Conservation (phyloP, 2,113 vertebrate species). For the Helogale parvula region DNA sequence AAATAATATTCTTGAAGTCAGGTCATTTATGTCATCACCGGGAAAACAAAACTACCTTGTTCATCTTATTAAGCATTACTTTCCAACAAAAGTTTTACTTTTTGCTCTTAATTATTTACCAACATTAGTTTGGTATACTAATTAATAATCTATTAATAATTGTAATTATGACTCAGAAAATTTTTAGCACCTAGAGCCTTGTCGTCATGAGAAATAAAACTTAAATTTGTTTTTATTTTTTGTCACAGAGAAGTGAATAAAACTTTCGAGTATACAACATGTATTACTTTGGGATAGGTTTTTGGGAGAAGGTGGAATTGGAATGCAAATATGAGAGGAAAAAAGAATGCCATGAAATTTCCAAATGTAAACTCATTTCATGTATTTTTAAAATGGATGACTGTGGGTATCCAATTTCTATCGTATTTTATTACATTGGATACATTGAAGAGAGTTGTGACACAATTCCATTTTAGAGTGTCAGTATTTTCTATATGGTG, state of each 20-base stretch:
- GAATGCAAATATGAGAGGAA: neutral
- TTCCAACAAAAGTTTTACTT: neutral
- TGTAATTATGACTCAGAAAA: constrained; percentile 15
- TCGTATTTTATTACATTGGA: neutral
- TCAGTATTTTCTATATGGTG: neutral
- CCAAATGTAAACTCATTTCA: neutral
- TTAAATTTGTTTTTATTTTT: constrained; percentile 3
- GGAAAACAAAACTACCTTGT: neutral
- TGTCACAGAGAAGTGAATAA: neutral
- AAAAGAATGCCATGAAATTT: neutral
- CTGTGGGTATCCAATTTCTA: neutral
- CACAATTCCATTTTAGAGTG: neutral
- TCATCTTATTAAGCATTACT: constrained; percentile 17
- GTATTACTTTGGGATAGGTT: neutral
- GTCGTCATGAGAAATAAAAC: neutral
- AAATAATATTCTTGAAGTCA: neutral
- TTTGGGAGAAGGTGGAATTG: neutral
- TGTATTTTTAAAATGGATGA: neutral
- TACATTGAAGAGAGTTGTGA: neutral
- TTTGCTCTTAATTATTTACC: constrained; percentile 5
- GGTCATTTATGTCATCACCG: neutral
- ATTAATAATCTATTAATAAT: neutral
- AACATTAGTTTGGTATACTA: neutral
- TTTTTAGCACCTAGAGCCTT: neutral
- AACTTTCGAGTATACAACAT: neutral